Percentiles rank a stretch among this genome's conserved stretches.
Evolutionary conservation across 2,797 vertebrate species (phyloP).

Genomic region (Kryptopterus vitreolus): DNA sequence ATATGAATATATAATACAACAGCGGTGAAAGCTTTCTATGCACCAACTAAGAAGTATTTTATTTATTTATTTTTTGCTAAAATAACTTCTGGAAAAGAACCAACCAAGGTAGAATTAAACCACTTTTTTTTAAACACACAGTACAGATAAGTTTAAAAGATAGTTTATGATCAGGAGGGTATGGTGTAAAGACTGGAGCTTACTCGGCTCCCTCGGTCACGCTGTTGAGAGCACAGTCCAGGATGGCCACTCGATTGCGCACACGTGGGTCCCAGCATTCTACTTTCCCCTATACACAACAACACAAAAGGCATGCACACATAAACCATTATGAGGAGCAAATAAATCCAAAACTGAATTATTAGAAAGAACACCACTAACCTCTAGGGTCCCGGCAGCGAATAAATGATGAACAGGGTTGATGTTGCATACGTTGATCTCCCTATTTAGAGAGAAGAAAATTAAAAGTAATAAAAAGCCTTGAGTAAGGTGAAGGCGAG

Average conservation of each 20-base stretch:
- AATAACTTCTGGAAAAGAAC: neutral
- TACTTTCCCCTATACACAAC: slow-evolving; percentile 81
- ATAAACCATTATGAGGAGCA: neutral
- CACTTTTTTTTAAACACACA: neutral
- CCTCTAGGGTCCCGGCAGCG: slow-evolving; percentile 89
- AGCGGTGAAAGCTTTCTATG: no score
- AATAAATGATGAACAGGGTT: slow-evolving; percentile 90
- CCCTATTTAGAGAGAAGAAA: slow-evolving; percentile 67
- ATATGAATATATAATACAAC: no score
- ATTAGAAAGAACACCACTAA: slow-evolving; percentile 58
- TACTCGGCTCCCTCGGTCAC: slow-evolving; percentile 88
- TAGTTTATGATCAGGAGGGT: neutral
- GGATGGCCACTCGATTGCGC: slow-evolving; percentile 80
- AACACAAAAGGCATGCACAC: neutral
- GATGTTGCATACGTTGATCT: slow-evolving; percentile 92
- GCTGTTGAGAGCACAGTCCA: slow-evolving; percentile 92
- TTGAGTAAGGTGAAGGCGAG: neutral
- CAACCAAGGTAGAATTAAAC: neutral
- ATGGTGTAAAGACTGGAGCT: slow-evolving; percentile 52
- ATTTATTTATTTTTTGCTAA: neutral
- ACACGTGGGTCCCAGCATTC: slow-evolving; percentile 97
- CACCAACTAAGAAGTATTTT: neutral
- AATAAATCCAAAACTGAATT: neutral
- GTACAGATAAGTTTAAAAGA: neutral
- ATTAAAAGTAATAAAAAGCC: neutral